phyloP scores from a whole-genome alignment of 2,888 invertebrate genomes.

The Tinea pellionella region DNA sequence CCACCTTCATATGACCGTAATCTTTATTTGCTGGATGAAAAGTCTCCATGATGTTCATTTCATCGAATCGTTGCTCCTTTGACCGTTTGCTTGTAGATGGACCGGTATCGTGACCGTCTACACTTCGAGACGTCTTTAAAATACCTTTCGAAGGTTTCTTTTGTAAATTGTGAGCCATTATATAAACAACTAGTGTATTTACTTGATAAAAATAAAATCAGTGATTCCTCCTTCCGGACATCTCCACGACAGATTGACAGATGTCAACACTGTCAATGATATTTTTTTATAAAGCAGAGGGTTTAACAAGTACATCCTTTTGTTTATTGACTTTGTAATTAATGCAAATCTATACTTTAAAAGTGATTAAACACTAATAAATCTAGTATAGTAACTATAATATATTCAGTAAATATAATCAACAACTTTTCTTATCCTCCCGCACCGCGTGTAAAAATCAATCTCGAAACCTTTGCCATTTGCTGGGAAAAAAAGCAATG shows the following conservation, averaged over 20 bases:
- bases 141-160: conserved; percentile 91
- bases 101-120: conserved; percentile 75
- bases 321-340: no score
- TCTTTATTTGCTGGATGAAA: conserved; percentile 98
- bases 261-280: not conserved
- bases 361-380: no score
- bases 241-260: not conserved
- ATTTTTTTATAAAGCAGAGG: no score
- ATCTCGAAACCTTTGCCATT: no score
- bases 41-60: conserved; percentile 98
- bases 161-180: conserved; percentile 82
- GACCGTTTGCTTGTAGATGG: conserved; percentile 56
- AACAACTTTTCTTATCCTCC: no score
- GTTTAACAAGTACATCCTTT: no score
- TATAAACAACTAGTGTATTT: conserved; percentile 16
- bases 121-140: conserved; percentile 91
- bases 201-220: not conserved
- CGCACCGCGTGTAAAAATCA: no score
- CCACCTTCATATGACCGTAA: conserved; percentile 97
- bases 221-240: not conserved
- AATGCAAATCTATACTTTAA: no score
- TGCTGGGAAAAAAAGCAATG: no score
- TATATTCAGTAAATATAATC: no score
- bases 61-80: conserved; percentile 91
- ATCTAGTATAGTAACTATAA: no score